Evolutionary conservation across 2,797 vertebrate genomes (phyloP), one percentile per base, ranked within the genome.

Genomic region (Gymnopithys bicolor): DNA sequence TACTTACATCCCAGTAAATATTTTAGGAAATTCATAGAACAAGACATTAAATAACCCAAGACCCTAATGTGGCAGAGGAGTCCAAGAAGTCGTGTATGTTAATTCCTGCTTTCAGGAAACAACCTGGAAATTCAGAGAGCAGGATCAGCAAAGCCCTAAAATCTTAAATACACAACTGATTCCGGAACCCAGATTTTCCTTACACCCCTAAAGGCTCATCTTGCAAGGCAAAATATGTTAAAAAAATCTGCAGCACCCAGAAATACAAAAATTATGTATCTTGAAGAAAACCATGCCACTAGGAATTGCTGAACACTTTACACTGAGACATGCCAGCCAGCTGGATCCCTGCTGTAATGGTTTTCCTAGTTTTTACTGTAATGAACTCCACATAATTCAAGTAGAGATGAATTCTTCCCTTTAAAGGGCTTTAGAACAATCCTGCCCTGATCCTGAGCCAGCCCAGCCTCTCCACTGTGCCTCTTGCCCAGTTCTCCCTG

Each of bases 401-500:
- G 88, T 78, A 60, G 78, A 90, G 91, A 94, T 80, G 84, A 89
- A 95, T 94, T 70, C 89, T 92, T 62, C 74, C 89, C 48, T 96
- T 93, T 68, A 48, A 58, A 93, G 68, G 14, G 80, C 92, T 93
- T 76, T 55, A 32, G 79, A 92, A 66, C 90, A 75, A 91, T 93
- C 87, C 96, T 90, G 90, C 67, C 75, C 27, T 3, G 86, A 71
- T 79, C 13, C 82, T 23, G 63, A 83, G 91, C 84, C 66, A 89
- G 87, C 82, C 69, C 86, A 63, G 87, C 80, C 69, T 82, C 95
- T 97, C 81, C 78, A 89, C 93, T 96, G 95, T 97, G 96, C 97
- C 97, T 97, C 96, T 93, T 92, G 93, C 91, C 96, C 96, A 97
- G 67, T 60, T 97, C 98, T 98, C 97, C 97, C 93, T 92, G 95